Evolutionary conservation across 1,140 invertebrate species (phyloP).

Genomic region (Venustaconcha ellipsiformis): DNA sequence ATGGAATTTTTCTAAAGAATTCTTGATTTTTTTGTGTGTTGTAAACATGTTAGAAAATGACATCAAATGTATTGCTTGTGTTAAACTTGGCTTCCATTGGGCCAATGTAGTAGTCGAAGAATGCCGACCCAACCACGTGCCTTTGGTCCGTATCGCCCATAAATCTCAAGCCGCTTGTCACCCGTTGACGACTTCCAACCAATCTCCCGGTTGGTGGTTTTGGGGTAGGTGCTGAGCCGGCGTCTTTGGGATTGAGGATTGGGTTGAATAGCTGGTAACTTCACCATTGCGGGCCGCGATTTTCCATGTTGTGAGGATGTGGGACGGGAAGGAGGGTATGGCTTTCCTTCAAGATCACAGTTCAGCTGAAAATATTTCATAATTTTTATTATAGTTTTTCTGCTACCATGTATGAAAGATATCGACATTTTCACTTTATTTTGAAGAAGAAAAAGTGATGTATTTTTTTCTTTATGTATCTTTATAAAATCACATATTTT

Average conservation of each 20-base stretch:
- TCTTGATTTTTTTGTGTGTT: not conserved
- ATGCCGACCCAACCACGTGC: constrained; percentile 17
- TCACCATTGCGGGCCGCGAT: not conserved
- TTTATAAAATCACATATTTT: not conserved
- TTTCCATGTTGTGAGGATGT: not conserved
- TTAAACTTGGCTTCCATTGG: constrained; percentile 8
- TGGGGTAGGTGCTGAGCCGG: constrained; percentile 19
- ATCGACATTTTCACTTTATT: not conserved
- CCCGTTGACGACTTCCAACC: constrained; percentile 32
- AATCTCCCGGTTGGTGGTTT: constrained; percentile 35
- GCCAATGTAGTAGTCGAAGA: constrained; percentile 9
- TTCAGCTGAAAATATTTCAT: constrained; percentile 17
- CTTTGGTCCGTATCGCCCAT: constrained; percentile 5
- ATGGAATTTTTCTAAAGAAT: not conserved
- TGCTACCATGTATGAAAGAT: not conserved
- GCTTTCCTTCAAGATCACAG: constrained; percentile 14
- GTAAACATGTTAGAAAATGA: not conserved
- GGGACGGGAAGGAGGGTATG: not conserved
- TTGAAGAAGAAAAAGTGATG: not conserved
- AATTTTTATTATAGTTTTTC: not conserved
- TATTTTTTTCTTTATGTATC: not conserved
- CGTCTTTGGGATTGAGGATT: not conserved
- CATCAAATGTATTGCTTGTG: not conserved
- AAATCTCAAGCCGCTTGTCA: not conserved
- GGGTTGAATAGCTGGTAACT: constrained; percentile 25